Conservation (phyloP, 2,888 invertebrate species). For the Hydrotaea diabolus region DNA sequence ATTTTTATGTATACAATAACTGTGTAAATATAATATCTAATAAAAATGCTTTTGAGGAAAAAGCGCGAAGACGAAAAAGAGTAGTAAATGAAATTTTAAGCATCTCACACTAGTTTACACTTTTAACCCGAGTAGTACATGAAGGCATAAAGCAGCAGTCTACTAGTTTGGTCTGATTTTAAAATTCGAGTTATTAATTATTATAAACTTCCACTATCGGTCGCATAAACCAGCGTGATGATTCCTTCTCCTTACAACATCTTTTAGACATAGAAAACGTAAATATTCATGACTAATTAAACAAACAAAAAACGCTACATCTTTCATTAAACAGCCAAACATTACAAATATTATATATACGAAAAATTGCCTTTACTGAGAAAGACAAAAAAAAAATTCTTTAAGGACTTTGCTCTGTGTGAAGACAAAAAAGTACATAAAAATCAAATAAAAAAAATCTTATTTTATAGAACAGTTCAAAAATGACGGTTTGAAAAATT, state of each 20-base stretch:
- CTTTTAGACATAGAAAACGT: constrained; percentile 14
- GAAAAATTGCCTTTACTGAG: constrained; percentile 62
- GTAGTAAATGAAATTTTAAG: background rate
- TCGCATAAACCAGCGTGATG: constrained; percentile 5
- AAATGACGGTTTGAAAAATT: constrained; percentile 48
- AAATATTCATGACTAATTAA: constrained; percentile 35
- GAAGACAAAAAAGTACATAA: constrained; percentile 26
- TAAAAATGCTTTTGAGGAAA: constrained; percentile 51
- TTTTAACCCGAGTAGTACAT: background rate
- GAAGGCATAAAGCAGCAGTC: background rate
- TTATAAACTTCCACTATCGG: background rate
- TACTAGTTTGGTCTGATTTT: background rate
- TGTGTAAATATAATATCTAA: constrained; percentile 47
- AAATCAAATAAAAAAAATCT: constrained; percentile 48
- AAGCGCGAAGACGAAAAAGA: constrained; percentile 17
- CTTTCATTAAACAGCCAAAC: constrained; percentile 66
- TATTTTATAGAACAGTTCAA: constrained; percentile 43
- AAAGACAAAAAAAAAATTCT: constrained; percentile 31
- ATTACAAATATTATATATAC: constrained; percentile 65
- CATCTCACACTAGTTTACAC: constrained; percentile 23
- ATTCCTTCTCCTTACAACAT: background rate
- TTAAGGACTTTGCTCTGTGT: constrained; percentile 25
- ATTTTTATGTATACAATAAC: constrained; percentile 41
- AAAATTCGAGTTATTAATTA: constrained; percentile 21
- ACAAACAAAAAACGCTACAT: constrained; percentile 55